Percentiles rank a stretch among this genome's conserved stretches.
These are phyloP conservation scores for Syngnathus acus DNA, from an alignment of 2,797 vertebrate genomes.

Conservation along the genomic window DNA sequence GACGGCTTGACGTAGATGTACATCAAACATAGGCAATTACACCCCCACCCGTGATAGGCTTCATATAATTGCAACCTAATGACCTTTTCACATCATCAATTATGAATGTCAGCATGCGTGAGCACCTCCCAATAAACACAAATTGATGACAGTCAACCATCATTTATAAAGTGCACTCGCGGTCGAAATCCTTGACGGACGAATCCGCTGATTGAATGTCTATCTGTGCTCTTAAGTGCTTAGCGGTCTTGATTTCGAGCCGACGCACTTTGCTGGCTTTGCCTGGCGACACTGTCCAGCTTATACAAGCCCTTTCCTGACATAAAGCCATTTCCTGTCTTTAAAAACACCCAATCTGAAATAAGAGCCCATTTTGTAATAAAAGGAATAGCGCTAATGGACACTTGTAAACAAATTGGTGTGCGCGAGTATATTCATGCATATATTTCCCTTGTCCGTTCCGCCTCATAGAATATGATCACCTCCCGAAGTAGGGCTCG, in stretches of 20 bases:
- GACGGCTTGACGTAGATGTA: not conserved
- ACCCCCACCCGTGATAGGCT: not conserved
- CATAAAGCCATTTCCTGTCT: not conserved
- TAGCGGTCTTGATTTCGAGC: not conserved
- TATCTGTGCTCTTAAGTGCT: not conserved
- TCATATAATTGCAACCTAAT: not conserved
- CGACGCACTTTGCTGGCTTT: too few species aligned
- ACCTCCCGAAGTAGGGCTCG: conserved; percentile 58
- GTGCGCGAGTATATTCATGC: conserved; percentile 6
- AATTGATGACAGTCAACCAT: not conserved
- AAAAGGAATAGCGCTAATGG: not conserved
- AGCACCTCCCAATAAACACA: not conserved
- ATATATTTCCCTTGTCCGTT: conserved; percentile 30
- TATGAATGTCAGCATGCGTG: not conserved
- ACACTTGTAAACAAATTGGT: not conserved
- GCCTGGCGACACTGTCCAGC: not conserved
- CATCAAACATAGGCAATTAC: not conserved
- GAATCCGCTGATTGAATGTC: not conserved
- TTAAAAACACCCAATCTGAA: not conserved
- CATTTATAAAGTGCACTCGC: not conserved
- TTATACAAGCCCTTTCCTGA: not conserved
- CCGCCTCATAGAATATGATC: conserved; percentile 53
- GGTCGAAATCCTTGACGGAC: not conserved
- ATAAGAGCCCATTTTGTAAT: not conserved
- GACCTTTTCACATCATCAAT: not conserved